Evolutionary conservation across 2,888 invertebrate species (phyloP).

Genomic region (Deilephila porcellus): DNA sequence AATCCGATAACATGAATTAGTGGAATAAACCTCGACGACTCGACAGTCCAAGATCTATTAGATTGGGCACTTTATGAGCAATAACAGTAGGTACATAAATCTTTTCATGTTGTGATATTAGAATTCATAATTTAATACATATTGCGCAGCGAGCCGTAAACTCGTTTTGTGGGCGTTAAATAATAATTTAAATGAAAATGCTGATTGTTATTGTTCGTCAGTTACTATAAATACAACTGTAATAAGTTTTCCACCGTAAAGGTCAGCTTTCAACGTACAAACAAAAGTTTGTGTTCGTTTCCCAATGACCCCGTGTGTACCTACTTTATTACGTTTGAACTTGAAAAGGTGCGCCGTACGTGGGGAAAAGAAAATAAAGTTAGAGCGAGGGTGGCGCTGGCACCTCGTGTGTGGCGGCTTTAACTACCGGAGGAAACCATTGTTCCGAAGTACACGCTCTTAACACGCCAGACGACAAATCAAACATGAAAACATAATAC

Average conservation of each 20-base stretch:
- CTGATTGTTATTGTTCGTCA: constrained; percentile 39
- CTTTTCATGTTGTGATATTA: constrained; percentile 36
- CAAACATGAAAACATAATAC: constrained; percentile 9
- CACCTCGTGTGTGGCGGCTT: constrained; percentile 60
- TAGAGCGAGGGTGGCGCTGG: constrained; percentile 50
- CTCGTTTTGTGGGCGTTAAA: constrained; percentile 42
- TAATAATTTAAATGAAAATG: constrained; percentile 41
- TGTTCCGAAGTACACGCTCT: constrained; percentile 55
- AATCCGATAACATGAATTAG: constrained; percentile 53
- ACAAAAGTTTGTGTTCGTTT: constrained; percentile 47
- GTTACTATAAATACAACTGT: constrained; percentile 20
- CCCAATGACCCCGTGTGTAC: constrained; percentile 44
- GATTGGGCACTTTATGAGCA: constrained; percentile 43
- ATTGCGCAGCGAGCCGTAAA: constrained; percentile 37
- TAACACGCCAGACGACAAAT: background rate
- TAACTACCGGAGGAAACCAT: constrained; percentile 57
- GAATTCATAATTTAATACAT: constrained; percentile 43
- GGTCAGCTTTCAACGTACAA: constrained; percentile 44
- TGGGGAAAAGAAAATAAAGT: constrained; percentile 60
- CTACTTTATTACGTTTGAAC: constrained; percentile 49
- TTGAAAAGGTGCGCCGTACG: constrained; percentile 51
- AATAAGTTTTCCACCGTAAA: constrained; percentile 36
- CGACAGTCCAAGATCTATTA: constrained; percentile 40
- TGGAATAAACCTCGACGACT: constrained; percentile 43
- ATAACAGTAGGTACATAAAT: constrained; percentile 36